Evolutionary conservation across 2,113 vertebrate species (phyloP).

Genomic region (Blennius ocellaris): DNA sequence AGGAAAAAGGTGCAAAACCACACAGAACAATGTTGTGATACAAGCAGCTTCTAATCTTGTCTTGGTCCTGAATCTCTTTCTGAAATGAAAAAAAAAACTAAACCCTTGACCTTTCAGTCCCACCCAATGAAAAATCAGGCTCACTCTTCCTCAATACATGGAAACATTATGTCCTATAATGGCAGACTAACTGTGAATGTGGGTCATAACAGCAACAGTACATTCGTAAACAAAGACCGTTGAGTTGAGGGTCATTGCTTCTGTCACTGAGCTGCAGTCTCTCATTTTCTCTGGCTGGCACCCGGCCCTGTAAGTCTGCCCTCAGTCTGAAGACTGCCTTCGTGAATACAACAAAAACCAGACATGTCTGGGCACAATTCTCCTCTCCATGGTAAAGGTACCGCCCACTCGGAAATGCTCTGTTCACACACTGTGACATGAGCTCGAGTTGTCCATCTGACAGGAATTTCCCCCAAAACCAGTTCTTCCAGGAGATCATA

Average conservation of each 20-base stretch:
- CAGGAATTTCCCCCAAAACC: constrained; percentile 5
- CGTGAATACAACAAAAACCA: constrained; percentile 51
- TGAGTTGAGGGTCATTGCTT: constrained; percentile 64
- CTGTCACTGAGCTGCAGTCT: constrained; percentile 66
- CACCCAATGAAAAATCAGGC: too few species aligned
- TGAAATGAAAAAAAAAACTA: too few species aligned
- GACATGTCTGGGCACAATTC: constrained; percentile 51
- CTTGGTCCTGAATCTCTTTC: too few species aligned
- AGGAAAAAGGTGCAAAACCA: too few species aligned
- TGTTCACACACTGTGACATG: constrained; percentile 15
- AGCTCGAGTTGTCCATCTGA: constrained; percentile 12
- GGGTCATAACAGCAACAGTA: constrained; percentile 47
- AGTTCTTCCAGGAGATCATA: background rate
- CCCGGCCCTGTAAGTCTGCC: constrained; percentile 55
- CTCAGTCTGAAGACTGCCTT: constrained; percentile 49
- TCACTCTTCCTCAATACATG: constrained; percentile 5
- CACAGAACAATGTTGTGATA: too few species aligned
- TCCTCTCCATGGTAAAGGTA: constrained; percentile 36
- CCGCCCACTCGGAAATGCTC: constrained; percentile 48
- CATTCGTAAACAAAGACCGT: constrained; percentile 62
- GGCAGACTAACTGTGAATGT: constrained; percentile 39
- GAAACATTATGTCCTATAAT: constrained; percentile 40
- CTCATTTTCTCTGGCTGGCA: constrained; percentile 64
- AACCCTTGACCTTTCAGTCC: too few species aligned
- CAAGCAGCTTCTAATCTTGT: too few species aligned